These are phyloP conservation scores for Lycaon pictus DNA, from an alignment of 2,113 vertebrate species.

Conservation along the genomic window DNA sequence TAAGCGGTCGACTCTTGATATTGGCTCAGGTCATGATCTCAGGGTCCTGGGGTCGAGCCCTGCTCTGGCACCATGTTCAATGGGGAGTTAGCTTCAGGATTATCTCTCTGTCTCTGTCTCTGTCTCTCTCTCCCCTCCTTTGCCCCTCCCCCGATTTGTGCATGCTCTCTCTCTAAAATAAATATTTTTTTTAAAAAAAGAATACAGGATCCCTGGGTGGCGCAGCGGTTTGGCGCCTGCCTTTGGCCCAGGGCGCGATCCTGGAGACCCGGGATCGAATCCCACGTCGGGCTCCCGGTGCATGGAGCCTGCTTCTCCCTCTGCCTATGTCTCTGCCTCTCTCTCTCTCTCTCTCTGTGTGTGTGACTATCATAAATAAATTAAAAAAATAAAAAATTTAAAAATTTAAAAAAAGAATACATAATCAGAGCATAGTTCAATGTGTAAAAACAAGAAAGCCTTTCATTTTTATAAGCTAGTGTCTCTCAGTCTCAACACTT, in stretches of 20 bases:
- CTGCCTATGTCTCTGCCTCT: too few species aligned
- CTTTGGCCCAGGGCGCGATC: too few species aligned
- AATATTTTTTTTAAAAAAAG: too few species aligned
- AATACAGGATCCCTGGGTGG: too few species aligned
- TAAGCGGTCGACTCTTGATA: neutral
- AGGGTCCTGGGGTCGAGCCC: neutral
- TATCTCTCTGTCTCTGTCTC: neutral
- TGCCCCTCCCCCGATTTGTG: neutral
- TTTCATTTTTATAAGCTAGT: neutral
- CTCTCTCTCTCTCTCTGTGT: too few species aligned
- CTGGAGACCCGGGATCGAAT: too few species aligned
- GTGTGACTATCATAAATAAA: too few species aligned
- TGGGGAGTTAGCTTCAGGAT: neutral
- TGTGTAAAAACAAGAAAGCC: neutral
- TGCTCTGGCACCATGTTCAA: neutral
- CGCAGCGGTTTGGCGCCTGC: too few species aligned
- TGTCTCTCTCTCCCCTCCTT: neutral
- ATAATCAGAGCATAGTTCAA: neutral
- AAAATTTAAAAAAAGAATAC: neutral
- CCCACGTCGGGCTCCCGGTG: too few species aligned
- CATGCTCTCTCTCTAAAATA: neutral
- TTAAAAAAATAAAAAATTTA: too few species aligned
- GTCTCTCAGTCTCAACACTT: neutral
- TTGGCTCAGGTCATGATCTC: neutral
- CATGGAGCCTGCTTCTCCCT: too few species aligned